These are phyloP conservation scores for Cephus sareptanus DNA, from an alignment of 2,888 invertebrate species.

Conservation along the genomic window DNA sequence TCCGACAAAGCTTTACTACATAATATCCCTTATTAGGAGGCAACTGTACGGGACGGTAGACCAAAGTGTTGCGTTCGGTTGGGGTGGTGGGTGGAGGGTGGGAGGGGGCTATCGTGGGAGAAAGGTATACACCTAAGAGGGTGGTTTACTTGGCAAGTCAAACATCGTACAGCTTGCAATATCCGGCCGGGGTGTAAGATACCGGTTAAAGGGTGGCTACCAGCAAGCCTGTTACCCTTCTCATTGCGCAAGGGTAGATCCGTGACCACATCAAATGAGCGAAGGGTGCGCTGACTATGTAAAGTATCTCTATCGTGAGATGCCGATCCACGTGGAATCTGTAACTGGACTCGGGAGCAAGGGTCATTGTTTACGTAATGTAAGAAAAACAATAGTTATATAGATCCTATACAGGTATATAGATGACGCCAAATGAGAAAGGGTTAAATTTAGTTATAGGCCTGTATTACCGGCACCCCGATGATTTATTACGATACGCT, in stretches of 20 bases:
- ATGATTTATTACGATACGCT: background rate
- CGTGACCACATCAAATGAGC: slow-evolving; percentile 19
- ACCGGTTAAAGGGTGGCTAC: slow-evolving; percentile 43
- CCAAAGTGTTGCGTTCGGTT: background rate
- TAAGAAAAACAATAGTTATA: background rate
- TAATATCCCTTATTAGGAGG: slow-evolving; percentile 43
- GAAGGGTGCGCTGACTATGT: slow-evolving; percentile 14
- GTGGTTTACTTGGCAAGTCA: slow-evolving; percentile 59
- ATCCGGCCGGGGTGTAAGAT: slow-evolving; percentile 53
- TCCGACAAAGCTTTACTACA: slow-evolving; percentile 15
- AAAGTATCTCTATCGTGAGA: slow-evolving; percentile 14
- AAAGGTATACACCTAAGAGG: slow-evolving; percentile 5
- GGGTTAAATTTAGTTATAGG: no score
- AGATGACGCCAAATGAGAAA: no score
- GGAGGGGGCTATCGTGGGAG: background rate
- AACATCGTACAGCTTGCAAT: slow-evolving; percentile 57
- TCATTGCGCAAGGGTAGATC: slow-evolving; percentile 23
- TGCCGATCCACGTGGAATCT: background rate
- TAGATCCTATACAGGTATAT: background rate
- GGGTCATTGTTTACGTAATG: background rate
- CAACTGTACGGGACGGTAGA: slow-evolving; percentile 22
- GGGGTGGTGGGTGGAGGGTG: background rate
- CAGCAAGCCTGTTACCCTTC: slow-evolving; percentile 30
- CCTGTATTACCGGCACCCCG: background rate
- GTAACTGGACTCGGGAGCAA: background rate